phyloP scores from a whole-genome alignment of 35 echinoderm and acorn worm genomes.

The Ophioderma brevispina region DNA sequence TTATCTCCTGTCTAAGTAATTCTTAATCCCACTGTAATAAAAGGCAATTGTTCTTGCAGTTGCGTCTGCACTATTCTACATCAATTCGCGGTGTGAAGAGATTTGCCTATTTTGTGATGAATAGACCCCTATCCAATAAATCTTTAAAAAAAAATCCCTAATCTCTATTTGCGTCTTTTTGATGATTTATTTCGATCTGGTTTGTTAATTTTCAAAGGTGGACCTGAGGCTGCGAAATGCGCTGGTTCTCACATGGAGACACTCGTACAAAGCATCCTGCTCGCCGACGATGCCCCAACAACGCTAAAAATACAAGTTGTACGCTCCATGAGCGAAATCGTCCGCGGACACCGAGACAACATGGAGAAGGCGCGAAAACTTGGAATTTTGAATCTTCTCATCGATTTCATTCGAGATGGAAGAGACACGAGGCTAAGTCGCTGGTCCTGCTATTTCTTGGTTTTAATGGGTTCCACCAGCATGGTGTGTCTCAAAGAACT shows the following conservation, averaged over 20 bases:
- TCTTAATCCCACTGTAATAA: too few relatives aligned
- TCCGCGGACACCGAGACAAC: conserved; percentile 74
- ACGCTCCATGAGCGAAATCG: conserved; percentile 68
- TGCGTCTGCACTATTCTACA: too few relatives aligned
- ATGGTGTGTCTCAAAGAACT: neutral
- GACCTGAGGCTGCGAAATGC: conserved; percentile 71
- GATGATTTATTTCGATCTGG: too few relatives aligned
- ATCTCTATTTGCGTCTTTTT: too few relatives aligned
- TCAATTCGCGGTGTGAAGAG: too few relatives aligned
- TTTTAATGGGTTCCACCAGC: conserved; percentile 28
- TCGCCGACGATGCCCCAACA: conserved; percentile 7
- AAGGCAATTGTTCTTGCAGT: too few relatives aligned
- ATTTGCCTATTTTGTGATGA: too few relatives aligned
- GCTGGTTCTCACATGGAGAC: conserved; percentile 61
- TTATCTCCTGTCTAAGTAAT: too few relatives aligned
- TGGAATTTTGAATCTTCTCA: conserved; percentile 9
- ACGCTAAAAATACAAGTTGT: conserved; percentile 64
- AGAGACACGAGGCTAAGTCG: conserved; percentile 26
- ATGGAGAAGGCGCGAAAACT: conserved; percentile 5
- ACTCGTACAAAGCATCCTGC: conserved; percentile 40
- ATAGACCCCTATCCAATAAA: too few relatives aligned
- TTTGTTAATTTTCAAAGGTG: conserved; percentile 46
- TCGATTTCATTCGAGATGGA: conserved; percentile 13
- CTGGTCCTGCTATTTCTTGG: conserved; percentile 84
- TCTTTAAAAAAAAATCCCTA: too few relatives aligned